phyloP scores from a whole-genome alignment of 1,140 invertebrate genomes.

The Drosophila pallidifrons region DNA sequence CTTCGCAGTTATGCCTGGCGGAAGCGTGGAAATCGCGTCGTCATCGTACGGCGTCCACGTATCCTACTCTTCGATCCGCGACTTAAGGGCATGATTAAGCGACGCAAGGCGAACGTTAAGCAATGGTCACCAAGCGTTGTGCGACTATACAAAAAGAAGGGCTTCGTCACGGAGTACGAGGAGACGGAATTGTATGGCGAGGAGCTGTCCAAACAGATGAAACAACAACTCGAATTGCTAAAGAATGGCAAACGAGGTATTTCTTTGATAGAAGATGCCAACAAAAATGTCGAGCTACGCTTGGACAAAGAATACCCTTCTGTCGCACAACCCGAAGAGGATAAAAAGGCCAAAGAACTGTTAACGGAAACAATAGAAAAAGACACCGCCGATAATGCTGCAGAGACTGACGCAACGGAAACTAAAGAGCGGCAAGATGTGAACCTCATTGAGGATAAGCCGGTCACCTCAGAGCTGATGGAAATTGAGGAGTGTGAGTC shows the following conservation, averaged over 20 bases:
- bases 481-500: background rate
- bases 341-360: background rate
- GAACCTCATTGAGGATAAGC: background rate
- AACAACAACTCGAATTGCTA: constrained; percentile 74
- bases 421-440: background rate
- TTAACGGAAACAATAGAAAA: background rate
- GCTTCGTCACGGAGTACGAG: constrained; percentile 61
- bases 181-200: constrained; percentile 70
- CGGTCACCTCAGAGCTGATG: background rate
- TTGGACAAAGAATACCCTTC: background rate
- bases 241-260: constrained; percentile 64
- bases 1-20: constrained; percentile 64
- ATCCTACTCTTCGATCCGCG: constrained; percentile 73
- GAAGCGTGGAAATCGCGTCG: constrained; percentile 35
- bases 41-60: constrained; percentile 51
- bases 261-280: constrained; percentile 67
- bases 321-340: background rate
- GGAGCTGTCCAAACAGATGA: constrained; percentile 76
- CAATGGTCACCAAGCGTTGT: constrained; percentile 69
- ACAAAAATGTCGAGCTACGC: constrained; percentile 39
- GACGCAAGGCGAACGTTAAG: constrained; percentile 60
- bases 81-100: constrained; percentile 62
- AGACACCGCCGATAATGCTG: background rate
- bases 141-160: constrained; percentile 48
- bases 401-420: background rate